Evolutionary conservation across 2,113 vertebrate species (phyloP).

Genomic region (Chiloscyllium plagiosum): DNA sequence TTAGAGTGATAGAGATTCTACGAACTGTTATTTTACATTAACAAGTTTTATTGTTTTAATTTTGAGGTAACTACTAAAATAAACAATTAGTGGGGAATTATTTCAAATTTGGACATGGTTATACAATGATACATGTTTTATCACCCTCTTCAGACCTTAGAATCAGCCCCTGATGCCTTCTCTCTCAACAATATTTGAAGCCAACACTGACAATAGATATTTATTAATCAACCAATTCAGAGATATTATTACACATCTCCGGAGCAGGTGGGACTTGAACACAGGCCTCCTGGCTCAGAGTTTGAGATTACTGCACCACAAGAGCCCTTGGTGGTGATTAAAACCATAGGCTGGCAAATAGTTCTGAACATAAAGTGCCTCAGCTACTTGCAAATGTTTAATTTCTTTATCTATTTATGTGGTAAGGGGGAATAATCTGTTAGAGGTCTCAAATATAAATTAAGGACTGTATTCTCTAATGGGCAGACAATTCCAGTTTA

Average conservation of each 20-base stretch:
- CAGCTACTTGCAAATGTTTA: neutral
- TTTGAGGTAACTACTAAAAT: neutral
- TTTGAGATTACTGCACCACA: too few relatives aligned
- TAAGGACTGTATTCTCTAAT: too few relatives aligned
- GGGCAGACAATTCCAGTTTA: too few relatives aligned
- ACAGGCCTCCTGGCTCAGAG: too few relatives aligned
- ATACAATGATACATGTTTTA: neutral
- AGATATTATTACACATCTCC: too few relatives aligned
- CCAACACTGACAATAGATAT: neutral
- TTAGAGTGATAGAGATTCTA: too few relatives aligned
- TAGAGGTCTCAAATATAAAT: too few relatives aligned
- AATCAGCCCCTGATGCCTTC: neutral
- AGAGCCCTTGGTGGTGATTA: neutral
- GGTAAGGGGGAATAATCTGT: neutral
- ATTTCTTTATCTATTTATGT: neutral
- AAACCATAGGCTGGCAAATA: neutral
- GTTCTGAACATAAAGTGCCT: neutral
- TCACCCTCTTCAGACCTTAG: neutral
- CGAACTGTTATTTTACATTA: neutral
- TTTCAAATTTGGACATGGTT: neutral
- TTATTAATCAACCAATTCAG: too few relatives aligned
- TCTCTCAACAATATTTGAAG: neutral
- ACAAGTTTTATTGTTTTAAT: constrained; percentile 2
- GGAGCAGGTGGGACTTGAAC: too few relatives aligned
- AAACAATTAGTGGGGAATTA: neutral